Conservation (phyloP, 2,113 vertebrate species). For the Phoxinus phoxinus region DNA sequence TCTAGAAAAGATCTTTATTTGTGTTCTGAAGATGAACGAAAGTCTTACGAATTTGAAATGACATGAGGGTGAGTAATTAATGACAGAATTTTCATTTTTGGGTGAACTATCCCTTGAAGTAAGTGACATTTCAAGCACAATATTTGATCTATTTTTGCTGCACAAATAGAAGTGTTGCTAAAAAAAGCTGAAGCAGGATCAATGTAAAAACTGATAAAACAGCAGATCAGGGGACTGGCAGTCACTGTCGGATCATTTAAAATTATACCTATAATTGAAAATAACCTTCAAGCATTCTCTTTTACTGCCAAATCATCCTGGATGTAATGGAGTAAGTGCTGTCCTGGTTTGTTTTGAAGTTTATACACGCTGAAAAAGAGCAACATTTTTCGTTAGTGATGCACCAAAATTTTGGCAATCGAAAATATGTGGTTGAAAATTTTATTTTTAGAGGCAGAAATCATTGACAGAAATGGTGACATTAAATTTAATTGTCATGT, state of each 20-base stretch:
- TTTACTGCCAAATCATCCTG: neutral
- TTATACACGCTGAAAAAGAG: neutral
- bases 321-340: neutral
- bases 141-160: conserved; percentile 10
- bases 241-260: neutral
- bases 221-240: neutral
- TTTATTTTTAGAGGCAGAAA: rapidly evolving
- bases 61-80: too few relatives aligned
- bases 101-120: too few relatives aligned
- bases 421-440: neutral
- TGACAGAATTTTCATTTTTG: too few relatives aligned
- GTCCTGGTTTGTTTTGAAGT: neutral
- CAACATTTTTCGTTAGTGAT: neutral
- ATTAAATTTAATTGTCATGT: too few relatives aligned
- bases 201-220: neutral
- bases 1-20: too few relatives aligned
- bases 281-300: neutral
- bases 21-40: too few relatives aligned
- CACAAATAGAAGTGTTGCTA: neutral
- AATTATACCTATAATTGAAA: too few relatives aligned
- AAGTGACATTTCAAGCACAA: neutral
- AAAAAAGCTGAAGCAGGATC: neutral
- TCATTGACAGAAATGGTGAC: too few relatives aligned
- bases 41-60: too few relatives aligned
- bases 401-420: neutral